phyloP scores from a whole-genome alignment of 2,113 vertebrate genomes.

The Typhlomys cinereus region DNA sequence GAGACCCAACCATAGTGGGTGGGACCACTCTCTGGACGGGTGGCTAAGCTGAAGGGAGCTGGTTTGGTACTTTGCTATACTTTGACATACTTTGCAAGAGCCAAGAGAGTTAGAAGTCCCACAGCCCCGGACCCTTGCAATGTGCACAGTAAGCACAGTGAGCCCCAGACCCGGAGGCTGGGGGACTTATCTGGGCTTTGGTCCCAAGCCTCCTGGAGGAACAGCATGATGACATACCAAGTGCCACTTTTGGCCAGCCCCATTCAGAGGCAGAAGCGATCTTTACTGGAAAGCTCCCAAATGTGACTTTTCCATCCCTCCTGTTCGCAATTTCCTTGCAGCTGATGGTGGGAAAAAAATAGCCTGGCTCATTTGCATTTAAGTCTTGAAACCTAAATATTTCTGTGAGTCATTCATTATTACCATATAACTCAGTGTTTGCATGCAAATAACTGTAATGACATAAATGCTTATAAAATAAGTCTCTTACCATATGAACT shows the following conservation, averaged over 20 bases:
- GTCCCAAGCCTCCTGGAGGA: neutral
- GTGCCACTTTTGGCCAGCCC: neutral
- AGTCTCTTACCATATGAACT: conserved; percentile 95
- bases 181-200: neutral
- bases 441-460: conserved; percentile 80
- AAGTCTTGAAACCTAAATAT: conserved; percentile 81
- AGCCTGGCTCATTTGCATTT: conserved; percentile 70
- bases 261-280: neutral
- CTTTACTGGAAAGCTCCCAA: conserved; percentile 51
- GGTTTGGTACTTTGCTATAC: too few relatives aligned
- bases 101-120: neutral
- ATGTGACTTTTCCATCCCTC: conserved; percentile 31
- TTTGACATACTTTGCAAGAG: too few relatives aligned
- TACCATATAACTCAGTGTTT: conserved; percentile 60
- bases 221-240: neutral
- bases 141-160: neutral
- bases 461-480: conserved; percentile 76
- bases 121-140: neutral
- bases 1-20: too few relatives aligned
- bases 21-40: too few relatives aligned
- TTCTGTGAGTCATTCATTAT: conserved; percentile 77
- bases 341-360: conserved; percentile 66
- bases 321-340: conserved; percentile 23
- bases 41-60: too few relatives aligned
- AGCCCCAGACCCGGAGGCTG: too few relatives aligned